Percentiles rank a stretch among this genome's conserved stretches.
Conservation (phyloP, 1,140 invertebrate genomes). For the Conus ventricosus region DNA sequence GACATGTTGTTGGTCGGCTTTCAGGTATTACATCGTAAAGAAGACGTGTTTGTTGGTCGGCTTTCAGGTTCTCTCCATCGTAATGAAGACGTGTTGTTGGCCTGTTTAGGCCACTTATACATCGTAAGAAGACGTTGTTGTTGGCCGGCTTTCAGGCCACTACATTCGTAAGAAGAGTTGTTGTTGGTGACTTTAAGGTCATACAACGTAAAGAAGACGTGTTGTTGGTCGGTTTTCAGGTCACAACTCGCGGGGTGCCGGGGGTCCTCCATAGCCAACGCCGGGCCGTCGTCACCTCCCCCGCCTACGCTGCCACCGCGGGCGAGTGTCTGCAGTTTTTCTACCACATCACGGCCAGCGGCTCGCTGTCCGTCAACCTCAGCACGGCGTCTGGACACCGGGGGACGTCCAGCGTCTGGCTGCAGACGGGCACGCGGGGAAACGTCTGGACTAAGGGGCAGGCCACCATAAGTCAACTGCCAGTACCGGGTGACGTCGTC, state of each 20-base stretch:
- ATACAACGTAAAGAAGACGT: too few relatives aligned
- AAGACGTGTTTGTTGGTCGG: too few relatives aligned
- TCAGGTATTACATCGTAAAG: too few relatives aligned
- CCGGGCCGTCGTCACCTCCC: conserved; percentile 64
- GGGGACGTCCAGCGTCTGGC: not conserved
- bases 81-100: too few relatives aligned
- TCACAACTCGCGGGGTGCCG: conserved; percentile 54
- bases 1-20: too few relatives aligned
- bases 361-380: conserved; percentile 62
- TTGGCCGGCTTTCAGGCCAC: too few relatives aligned
- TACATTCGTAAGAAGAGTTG: too few relatives aligned
- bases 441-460: conserved; percentile 61
- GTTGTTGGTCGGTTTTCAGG: not conserved
- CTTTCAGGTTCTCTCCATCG: too few relatives aligned
- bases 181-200: too few relatives aligned
- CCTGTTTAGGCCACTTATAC: too few relatives aligned
- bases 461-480: conserved; percentile 45
- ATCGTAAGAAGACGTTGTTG: too few relatives aligned
- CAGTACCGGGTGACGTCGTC: conserved; percentile 44
- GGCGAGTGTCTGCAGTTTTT: conserved; percentile 72
- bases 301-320: conserved; percentile 46
- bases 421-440: conserved; percentile 58
- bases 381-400: conserved; percentile 50
- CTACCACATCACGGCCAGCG: conserved; percentile 84
- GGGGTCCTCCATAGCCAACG: conserved; percentile 39